Evolutionary conservation across 1,140 invertebrate genomes (phyloP).

Genomic region (Teleogryllus occipitalis): DNA sequence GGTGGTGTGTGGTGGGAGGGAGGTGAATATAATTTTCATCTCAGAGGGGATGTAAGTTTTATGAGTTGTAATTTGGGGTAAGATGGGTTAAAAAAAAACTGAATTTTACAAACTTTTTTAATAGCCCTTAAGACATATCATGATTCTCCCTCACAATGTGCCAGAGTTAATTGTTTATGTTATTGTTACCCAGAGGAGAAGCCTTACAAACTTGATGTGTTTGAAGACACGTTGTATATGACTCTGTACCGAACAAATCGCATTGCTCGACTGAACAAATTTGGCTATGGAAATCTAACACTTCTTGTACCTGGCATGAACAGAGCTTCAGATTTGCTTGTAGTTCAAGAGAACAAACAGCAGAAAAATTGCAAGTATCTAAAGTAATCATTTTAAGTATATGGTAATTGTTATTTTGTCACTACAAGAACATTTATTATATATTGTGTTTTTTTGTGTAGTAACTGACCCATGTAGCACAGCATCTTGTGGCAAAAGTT

Average conservation of each 20-base stretch:
- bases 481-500: constrained; percentile 45
- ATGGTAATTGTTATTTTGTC: not conserved
- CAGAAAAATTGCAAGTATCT: constrained; percentile 38
- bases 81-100: too few species aligned
- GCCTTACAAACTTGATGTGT: constrained; percentile 63
- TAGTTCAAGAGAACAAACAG: constrained; percentile 58
- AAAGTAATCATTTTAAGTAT: constrained; percentile 14
- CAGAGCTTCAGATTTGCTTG: constrained; percentile 53
- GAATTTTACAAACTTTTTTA: too few species aligned
- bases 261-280: constrained; percentile 62
- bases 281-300: constrained; percentile 47
- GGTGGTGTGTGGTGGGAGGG: too few species aligned
- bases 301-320: constrained; percentile 46
- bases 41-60: too few species aligned
- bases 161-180: constrained; percentile 11
- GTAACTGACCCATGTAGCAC: constrained; percentile 34
- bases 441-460: constrained; percentile 17
- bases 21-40: too few species aligned
- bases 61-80: too few species aligned
- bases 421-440: too few species aligned
- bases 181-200: constrained; percentile 34
- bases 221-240: constrained; percentile 62
- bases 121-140: not conserved
- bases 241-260: constrained; percentile 53
- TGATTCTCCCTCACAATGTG: not conserved